Percentiles rank a stretch among this genome's conserved stretches.
These are phyloP conservation scores for Pandemis heparana DNA, from an alignment of 2,888 invertebrate species.

Conservation along the genomic window DNA sequence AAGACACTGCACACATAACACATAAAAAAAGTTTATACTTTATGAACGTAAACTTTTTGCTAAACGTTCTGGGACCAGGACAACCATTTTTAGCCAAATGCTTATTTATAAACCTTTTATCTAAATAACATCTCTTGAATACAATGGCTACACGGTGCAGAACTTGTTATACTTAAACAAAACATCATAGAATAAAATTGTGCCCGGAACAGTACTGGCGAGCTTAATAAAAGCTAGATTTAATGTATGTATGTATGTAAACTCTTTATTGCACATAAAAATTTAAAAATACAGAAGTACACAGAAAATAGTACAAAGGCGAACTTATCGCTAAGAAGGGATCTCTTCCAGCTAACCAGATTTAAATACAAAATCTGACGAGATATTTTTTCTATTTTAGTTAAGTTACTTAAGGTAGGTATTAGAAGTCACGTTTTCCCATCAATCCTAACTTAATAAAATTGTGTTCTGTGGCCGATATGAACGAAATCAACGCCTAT, in stretches of 20 bases:
- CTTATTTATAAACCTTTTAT: constrained; percentile 9
- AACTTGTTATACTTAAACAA: constrained; percentile 3
- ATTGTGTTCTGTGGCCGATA: no score
- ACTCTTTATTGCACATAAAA: no score
- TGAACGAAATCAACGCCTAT: no score
- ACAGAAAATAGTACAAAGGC: no score
- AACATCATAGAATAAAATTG: neutral
- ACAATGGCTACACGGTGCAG: constrained; percentile 14
- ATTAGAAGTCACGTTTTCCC: no score
- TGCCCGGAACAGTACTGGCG: neutral
- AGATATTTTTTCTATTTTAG: constrained; percentile 5
- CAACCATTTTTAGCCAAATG: neutral
- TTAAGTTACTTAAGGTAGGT: neutral
- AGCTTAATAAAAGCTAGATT: constrained; percentile 2
- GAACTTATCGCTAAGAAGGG: no score
- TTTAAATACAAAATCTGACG: neutral
- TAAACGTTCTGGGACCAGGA: neutral
- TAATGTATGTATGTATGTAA: no score
- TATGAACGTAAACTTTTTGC: neutral
- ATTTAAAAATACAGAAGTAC: no score
- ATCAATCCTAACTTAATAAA: no score
- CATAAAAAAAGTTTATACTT: neutral
- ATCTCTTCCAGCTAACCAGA: no score
- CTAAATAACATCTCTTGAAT: constrained; percentile 24
- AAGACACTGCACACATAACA: neutral